Percentiles rank a stretch among this genome's conserved stretches.
phyloP scores from a whole-genome alignment of 2,888 invertebrate genomes.

The Drosophila histrio region DNA sequence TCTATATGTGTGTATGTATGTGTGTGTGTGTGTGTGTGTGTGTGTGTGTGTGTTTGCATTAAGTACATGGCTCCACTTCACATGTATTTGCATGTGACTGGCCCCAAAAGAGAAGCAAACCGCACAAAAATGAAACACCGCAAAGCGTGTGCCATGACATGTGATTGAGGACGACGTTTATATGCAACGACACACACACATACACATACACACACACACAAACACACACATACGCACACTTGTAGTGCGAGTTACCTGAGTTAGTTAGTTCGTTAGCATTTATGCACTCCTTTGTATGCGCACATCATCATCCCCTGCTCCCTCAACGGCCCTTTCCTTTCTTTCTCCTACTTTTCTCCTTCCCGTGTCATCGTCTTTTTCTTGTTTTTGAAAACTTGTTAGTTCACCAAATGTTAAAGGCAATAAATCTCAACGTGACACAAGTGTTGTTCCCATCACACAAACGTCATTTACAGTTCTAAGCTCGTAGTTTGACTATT shows the following conservation, averaged over 20 bases:
- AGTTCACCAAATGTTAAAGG: conserved; percentile 53
- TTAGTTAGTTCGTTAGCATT: conserved; percentile 78
- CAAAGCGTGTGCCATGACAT: conserved; percentile 77
- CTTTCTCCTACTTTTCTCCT: background rate
- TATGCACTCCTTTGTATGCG: conserved; percentile 71
- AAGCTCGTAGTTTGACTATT: conserved; percentile 14
- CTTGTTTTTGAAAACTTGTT: conserved; percentile 32
- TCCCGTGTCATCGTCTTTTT: background rate
- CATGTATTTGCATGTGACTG: conserved; percentile 59
- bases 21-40: conserved; percentile 11
- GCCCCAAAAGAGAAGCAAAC: conserved; percentile 58
- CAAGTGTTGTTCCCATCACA: conserved; percentile 1
- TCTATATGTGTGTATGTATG: conserved; percentile 11
- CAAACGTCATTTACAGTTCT: conserved; percentile 3
- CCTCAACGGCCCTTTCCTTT: background rate
- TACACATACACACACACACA: conserved; percentile 10
- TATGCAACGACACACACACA: conserved; percentile 47
- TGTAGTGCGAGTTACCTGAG: conserved; percentile 54
- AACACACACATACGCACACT: conserved; percentile 18
- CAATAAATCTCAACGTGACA: conserved; percentile 65
- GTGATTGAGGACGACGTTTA: conserved; percentile 80
- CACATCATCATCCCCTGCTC: conserved; percentile 22
- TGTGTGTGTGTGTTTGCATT: conserved; percentile 52
- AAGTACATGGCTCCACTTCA: conserved; percentile 58
- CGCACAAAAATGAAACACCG: conserved; percentile 74